Base-by-base conservation (phyloP, 2,113 vertebrate genomes). In the Microtus oregoni region DNA sequence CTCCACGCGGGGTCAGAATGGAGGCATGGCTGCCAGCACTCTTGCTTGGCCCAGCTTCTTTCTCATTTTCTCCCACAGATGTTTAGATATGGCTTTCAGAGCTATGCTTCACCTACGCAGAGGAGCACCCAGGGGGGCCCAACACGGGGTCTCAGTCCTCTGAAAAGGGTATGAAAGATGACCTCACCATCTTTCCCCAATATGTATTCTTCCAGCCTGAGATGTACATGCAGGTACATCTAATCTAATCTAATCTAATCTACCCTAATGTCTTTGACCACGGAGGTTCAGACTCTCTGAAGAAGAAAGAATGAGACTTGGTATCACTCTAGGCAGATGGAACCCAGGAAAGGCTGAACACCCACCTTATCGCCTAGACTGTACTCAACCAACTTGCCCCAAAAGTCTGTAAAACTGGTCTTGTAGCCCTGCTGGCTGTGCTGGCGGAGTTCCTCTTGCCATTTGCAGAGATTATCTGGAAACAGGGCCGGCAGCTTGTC, bases 331-430 rank as follows among this genome's bases (percentile, higher is more conserved):
- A 28, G 58, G 4, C 4, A 44, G 32, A 2, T 50, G 22, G 1
- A 10, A 15, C 28, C 70, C n/a, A 15, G 70, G 44, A 75, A 67
- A n/a, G 32, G 32, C 75, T 14, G 79, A 91, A 58, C 0, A 47
- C 97, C 67, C 97, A 99, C 99, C 98, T 99, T 98, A n/a, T 99
- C 99, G 0, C 98, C 98, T 17, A 99, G 97, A 61, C 99, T 97
- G 87, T 99, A 97, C 78, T 99, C 99, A 1, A 99, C 94, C 76
- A 99, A 95, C 91, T 99, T 98, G 47, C 99, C 99, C 98, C 98
- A 99, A 65, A 99, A 98, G 91, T 99, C 99, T 67, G 99, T 99
- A n/a, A 99, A 97, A 11, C 99, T 98, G 78, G 98, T 98, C 1
- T 89, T 97, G 95, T 99, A 98, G 75, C 99, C 99, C 26, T 99